Evolutionary conservation across 2,797 vertebrate species (phyloP).

Genomic region (Emys orbicularis): DNA sequence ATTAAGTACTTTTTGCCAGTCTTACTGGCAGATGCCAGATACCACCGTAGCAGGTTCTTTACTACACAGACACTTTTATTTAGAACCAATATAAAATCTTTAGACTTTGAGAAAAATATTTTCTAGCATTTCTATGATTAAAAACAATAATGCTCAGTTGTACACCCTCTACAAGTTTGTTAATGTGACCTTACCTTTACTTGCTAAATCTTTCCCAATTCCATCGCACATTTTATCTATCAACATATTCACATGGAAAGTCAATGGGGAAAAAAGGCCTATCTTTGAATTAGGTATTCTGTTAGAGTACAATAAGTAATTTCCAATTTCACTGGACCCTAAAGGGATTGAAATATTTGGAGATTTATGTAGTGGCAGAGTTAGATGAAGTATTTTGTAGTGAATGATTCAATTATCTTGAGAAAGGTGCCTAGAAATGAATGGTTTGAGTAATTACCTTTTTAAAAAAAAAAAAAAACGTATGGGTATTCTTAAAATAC

Average conservation of each 20-base stretch:
- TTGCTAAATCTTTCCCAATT: neutral
- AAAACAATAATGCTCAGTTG: neutral
- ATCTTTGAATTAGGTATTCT: slow-evolving; percentile 47
- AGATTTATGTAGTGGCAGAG: slow-evolving; percentile 51
- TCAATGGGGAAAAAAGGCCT: neutral
- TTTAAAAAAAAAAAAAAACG: neutral
- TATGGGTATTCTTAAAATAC: slow-evolving; percentile 21
- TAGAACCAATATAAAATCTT: neutral
- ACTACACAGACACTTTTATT: neutral
- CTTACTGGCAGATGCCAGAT: neutral
- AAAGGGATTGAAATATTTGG: slow-evolving; percentile 67
- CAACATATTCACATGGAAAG: neutral
- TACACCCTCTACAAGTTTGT: neutral
- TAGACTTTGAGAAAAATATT: neutral
- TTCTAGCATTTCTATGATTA: neutral
- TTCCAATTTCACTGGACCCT: slow-evolving; percentile 68
- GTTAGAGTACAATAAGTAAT: slow-evolving; percentile 53
- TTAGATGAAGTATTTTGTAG: slow-evolving; percentile 54
- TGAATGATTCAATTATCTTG: slow-evolving; percentile 64
- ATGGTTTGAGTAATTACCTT: slow-evolving; percentile 59
- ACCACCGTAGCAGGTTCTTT: neutral
- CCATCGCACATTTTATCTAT: neutral
- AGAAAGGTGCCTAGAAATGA: slow-evolving; percentile 49
- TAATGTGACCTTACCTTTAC: neutral
- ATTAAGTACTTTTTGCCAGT: neutral